These are phyloP conservation scores for Rousettus leschenaultii DNA, from an alignment of 2,113 vertebrate genomes.

Conservation along the genomic window DNA sequence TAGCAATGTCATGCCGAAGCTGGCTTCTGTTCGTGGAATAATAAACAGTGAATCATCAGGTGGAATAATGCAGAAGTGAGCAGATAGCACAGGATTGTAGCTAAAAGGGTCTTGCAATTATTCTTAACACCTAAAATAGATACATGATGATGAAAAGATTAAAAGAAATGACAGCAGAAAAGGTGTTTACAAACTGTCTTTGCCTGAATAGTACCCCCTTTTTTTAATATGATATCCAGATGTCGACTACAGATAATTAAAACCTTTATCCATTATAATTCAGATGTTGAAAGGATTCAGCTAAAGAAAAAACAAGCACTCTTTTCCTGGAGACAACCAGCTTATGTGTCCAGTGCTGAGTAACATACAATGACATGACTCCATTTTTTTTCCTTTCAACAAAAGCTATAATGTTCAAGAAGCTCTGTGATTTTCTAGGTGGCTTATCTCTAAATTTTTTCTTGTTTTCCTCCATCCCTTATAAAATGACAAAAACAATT, in stretches of 20 bases:
- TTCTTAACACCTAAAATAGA: conserved; percentile 10
- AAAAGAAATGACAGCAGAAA: neutral
- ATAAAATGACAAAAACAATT: neutral
- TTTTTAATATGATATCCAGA: neutral
- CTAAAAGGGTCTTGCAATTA: neutral
- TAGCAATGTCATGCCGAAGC: neutral
- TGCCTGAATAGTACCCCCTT: neutral
- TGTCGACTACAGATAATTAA: conserved; percentile 25
- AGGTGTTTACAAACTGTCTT: neutral
- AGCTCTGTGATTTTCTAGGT: neutral
- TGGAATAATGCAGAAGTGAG: neutral
- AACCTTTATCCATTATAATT: conserved; percentile 16
- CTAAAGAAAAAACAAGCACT: neutral
- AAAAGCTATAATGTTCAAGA: conserved; percentile 4
- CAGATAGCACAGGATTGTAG: neutral
- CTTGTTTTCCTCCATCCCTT: neutral
- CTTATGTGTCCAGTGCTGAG: neutral
- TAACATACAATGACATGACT: neutral
- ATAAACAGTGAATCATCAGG: neutral
- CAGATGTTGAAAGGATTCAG: neutral
- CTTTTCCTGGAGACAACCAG: neutral
- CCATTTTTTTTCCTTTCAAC: neutral
- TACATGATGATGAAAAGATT: neutral
- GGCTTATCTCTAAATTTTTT: conserved; percentile 2
- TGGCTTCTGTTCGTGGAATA: neutral